These are phyloP conservation scores for Seriola rivoliana DNA, from an alignment of 2,113 vertebrate species.

Conservation along the genomic window DNA sequence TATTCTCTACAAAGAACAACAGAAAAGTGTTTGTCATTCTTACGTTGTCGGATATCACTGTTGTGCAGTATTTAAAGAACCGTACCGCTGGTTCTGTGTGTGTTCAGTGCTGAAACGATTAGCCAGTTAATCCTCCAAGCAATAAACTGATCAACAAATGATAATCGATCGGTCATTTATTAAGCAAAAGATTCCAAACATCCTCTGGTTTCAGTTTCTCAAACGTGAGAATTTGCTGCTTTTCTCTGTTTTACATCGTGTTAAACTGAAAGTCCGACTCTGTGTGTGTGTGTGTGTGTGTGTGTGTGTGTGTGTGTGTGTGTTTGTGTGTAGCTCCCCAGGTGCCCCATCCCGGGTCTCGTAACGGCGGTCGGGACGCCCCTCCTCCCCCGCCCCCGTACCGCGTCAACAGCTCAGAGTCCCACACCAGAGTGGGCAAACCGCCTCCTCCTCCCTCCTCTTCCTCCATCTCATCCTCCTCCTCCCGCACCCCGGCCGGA, in stretches of 20 bases:
- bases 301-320: constrained; percentile 13
- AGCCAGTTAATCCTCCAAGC: too few species aligned
- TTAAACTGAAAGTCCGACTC: too few species aligned
- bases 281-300: constrained; percentile 8
- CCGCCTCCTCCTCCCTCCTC: constrained; percentile 86
- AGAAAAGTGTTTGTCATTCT: background rate
- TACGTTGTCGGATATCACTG: background rate
- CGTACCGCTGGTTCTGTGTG: too few species aligned
- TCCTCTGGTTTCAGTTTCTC: too few species aligned
- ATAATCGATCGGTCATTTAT: too few species aligned
- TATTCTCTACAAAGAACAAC: too few species aligned
- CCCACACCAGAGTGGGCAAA: constrained; percentile 85
- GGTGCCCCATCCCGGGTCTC: constrained; percentile 78
- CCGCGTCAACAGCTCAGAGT: constrained; percentile 86
- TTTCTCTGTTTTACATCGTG: too few species aligned
- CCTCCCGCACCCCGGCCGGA: constrained; percentile 88
- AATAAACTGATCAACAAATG: too few species aligned
- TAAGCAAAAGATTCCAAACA: too few species aligned
- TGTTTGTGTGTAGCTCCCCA: constrained; percentile 75
- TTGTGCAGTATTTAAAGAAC: background rate
- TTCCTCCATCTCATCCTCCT: constrained; percentile 80
- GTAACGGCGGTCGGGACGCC: constrained; percentile 90
- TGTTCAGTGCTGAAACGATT: too few species aligned
- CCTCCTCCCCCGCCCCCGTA: constrained; percentile 91
- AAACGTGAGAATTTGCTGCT: too few species aligned